Conservation (phyloP, 2,113 vertebrate species). For the Heterotis niloticus region DNA sequence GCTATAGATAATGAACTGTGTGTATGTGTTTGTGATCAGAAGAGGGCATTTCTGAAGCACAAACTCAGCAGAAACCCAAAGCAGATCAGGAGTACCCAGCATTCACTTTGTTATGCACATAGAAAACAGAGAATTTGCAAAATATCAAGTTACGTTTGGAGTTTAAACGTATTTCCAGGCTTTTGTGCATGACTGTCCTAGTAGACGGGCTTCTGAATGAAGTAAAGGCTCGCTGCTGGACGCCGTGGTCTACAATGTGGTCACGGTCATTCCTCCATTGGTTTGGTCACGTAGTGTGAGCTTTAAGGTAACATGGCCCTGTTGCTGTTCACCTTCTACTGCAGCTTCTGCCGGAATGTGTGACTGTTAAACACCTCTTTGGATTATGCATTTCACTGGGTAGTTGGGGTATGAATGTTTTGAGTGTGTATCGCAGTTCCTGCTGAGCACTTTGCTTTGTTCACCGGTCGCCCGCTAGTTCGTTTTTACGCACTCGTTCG, state of each 20-base stretch:
- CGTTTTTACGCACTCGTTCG: constrained; percentile 31
- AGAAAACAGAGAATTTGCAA: background rate
- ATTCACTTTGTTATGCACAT: background rate
- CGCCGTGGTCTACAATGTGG: constrained; percentile 42
- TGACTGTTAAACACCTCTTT: constrained; percentile 90
- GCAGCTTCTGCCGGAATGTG: constrained; percentile 72
- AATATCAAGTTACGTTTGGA: background rate
- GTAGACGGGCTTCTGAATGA: constrained; percentile 46
- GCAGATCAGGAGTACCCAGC: background rate
- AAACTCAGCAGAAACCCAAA: background rate
- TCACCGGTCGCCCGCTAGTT: constrained; percentile 32
- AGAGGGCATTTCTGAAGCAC: background rate
- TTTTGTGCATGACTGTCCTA: background rate
- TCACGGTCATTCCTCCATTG: constrained; percentile 55
- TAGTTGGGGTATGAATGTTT: constrained; percentile 31
- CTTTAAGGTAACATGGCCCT: constrained; percentile 99
- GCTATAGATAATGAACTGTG: constrained; percentile 51
- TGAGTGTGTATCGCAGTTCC: constrained; percentile 69
- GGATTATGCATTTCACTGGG: constrained; percentile 78
- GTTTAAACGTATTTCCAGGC: background rate
- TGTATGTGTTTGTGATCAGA: constrained; percentile 76
- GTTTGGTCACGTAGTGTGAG: constrained; percentile 87
- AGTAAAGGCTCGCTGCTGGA: constrained; percentile 54
- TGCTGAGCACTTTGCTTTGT: constrained; percentile 68
- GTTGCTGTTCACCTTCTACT: constrained; percentile 80